Base-by-base conservation (phyloP, 2,113 vertebrate species). In the Pluvianellus socialis region DNA sequence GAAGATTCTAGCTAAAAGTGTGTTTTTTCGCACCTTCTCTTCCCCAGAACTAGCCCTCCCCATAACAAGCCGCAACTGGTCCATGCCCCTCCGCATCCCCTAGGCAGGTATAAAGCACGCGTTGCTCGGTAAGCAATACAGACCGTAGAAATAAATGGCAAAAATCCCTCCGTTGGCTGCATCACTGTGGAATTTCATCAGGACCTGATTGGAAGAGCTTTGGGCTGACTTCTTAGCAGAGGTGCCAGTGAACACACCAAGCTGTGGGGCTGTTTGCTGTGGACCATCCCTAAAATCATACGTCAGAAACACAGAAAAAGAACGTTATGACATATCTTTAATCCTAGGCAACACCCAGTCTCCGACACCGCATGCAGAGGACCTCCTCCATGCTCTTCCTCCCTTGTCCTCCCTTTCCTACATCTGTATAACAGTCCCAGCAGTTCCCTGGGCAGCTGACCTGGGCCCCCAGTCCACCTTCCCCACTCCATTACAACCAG, bases 171-270 rank as follows among this genome's bases (percentile, higher is more conserved):
- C 96, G 26, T 99, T 99, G 97, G 99, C 98, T 1, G 96, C 97
- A 33, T 99, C 99, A 6, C 98, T 99, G 96, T 99, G 99, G 97
- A 99, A 99, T 38, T 98, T 99, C 91, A 99, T 97, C 94, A 99
- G 98, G 84, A 99, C 98, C 96, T 99, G 99, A 94, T 99, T 99
- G 94, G 99, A 99, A 13, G 99, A 99, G 97, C 99, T 99, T 70
- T 99, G 98, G 18, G 98, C 97, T 1, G 98, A 98, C 42, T 99
- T 99, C 90, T 99, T 99, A 32, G 98, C 98, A 16, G 99, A 98
- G 66, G 97, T 99, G 12, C 99, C 98, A 4, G 98, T 99, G 97
- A 99, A 99, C 76, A 99, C 98, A 4, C 99, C 99, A 3, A 99
- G 98, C 97, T 99, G 99, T 2, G 99, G 98, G 49, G 98, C 98